Evolutionary conservation across 1,140 invertebrate genomes (phyloP).

Genomic region (Papilio aristodemus): DNA sequence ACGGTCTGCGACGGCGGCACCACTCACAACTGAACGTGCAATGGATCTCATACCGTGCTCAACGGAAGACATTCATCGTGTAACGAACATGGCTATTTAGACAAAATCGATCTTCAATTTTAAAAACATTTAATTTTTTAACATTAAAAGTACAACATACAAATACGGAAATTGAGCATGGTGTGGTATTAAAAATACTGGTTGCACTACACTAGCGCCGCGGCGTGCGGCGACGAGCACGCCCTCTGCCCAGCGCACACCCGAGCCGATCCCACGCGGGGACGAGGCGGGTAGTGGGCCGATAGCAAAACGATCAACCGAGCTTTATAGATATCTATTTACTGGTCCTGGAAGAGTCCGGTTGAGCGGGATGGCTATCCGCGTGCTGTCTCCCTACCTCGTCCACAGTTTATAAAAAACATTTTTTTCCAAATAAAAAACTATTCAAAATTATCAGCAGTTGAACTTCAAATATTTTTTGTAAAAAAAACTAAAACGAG

Average conservation of each 20-base stretch:
- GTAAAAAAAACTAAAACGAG: neutral
- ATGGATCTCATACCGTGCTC: slow-evolving; percentile 72
- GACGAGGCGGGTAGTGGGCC: neutral
- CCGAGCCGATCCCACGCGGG: slow-evolving; percentile 15
- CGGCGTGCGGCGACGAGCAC: slow-evolving; percentile 32
- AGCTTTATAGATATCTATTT: slow-evolving; percentile 27
- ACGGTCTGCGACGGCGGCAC: slow-evolving; percentile 26
- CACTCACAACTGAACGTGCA: slow-evolving; percentile 72
- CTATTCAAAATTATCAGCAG: neutral
- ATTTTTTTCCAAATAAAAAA: neutral
- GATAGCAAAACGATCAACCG: slow-evolving; percentile 29
- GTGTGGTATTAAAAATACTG: slow-evolving; percentile 71
- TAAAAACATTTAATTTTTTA: slow-evolving; percentile 67
- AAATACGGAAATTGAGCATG: slow-evolving; percentile 78
- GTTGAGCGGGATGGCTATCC: slow-evolving; percentile 29
- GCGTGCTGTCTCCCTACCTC: slow-evolving; percentile 5
- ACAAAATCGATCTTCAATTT: slow-evolving; percentile 63
- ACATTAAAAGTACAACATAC: slow-evolving; percentile 76
- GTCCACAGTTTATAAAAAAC: neutral
- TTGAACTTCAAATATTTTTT: neutral
- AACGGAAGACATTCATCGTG: slow-evolving; percentile 79
- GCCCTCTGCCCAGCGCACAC: slow-evolving; percentile 45
- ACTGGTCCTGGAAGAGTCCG: slow-evolving; percentile 30
- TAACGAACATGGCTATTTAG: slow-evolving; percentile 65
- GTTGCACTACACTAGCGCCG: slow-evolving; percentile 37